Conservation (phyloP, 2,797 vertebrate genomes). For the Acrossocheilus fasciatus region DNA sequence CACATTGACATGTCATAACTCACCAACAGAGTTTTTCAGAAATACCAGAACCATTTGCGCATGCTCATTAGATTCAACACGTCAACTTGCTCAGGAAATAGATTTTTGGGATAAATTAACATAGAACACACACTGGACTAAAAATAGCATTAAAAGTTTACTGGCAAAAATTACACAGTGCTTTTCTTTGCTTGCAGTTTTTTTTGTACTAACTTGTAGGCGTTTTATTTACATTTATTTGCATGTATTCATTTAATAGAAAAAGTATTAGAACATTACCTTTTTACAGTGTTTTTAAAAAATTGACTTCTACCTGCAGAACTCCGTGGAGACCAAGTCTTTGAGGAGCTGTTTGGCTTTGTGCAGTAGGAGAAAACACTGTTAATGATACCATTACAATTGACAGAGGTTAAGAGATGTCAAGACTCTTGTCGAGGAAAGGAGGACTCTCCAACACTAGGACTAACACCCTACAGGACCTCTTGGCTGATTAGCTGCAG, state of each 20-base stretch:
- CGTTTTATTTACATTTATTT: background rate
- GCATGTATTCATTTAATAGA: background rate
- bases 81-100: background rate
- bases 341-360: conserved; percentile 22
- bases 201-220: background rate
- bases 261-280: background rate
- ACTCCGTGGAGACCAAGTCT: background rate
- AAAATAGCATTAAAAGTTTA: background rate
- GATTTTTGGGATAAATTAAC: background rate
- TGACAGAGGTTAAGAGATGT: conserved; percentile 84
- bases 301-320: background rate
- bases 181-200: background rate
- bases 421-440: conserved; percentile 76
- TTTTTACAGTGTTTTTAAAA: background rate
- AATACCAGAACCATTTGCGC: too few species aligned
- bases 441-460: conserved; percentile 76
- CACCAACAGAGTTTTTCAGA: background rate
- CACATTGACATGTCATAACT: background rate
- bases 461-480: conserved; percentile 73
- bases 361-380: conserved; percentile 68
- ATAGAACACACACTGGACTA: background rate
- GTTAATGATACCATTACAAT: conserved; percentile 75
- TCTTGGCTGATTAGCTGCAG: conserved; percentile 77
- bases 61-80: background rate
- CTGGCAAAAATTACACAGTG: background rate